Conservation (phyloP, 2,888 invertebrate genomes). For the Scaeva pyrastri region DNA sequence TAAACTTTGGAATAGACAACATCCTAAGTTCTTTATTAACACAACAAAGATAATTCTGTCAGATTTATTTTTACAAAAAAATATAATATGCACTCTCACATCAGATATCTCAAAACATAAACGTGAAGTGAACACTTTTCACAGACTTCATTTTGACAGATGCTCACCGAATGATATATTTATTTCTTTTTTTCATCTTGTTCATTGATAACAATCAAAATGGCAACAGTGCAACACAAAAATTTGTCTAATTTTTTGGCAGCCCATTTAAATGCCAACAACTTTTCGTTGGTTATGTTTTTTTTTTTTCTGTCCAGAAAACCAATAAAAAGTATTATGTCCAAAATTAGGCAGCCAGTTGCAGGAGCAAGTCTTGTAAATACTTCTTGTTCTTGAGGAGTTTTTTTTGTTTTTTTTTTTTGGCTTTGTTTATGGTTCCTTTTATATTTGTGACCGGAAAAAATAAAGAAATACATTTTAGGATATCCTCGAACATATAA, state of each 20-base stretch:
- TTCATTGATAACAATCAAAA: conserved; percentile 70
- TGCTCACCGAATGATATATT: conserved; percentile 71
- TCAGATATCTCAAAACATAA: not conserved
- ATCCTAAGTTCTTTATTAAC: not conserved
- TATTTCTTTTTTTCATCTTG: conserved; percentile 44
- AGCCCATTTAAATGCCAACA: conserved; percentile 52
- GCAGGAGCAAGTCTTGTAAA: not conserved
- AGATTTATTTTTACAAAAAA: not conserved
- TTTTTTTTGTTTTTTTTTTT: conserved; percentile 2
- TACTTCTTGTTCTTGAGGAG: conserved; percentile 28
- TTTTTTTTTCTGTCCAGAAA: conserved; percentile 11
- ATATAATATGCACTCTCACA: not conserved
- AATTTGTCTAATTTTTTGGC: conserved; percentile 74
- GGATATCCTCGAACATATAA: conserved; percentile 37
- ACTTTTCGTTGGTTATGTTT: too few relatives aligned
- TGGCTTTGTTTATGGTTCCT: conserved; percentile 23
- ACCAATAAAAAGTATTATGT: conserved; percentile 47
- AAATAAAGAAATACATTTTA: conserved; percentile 69
- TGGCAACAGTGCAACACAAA: conserved; percentile 71
- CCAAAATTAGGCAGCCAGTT: conserved; percentile 66
- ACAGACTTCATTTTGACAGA: conserved; percentile 70
- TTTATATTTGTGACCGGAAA: conserved; percentile 62
- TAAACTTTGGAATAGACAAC: not conserved
- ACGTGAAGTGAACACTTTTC: conserved; percentile 48
- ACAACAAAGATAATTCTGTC: not conserved